Conservation (phyloP, 1,140 invertebrate genomes). For the Drosophila kanapiae region DNA sequence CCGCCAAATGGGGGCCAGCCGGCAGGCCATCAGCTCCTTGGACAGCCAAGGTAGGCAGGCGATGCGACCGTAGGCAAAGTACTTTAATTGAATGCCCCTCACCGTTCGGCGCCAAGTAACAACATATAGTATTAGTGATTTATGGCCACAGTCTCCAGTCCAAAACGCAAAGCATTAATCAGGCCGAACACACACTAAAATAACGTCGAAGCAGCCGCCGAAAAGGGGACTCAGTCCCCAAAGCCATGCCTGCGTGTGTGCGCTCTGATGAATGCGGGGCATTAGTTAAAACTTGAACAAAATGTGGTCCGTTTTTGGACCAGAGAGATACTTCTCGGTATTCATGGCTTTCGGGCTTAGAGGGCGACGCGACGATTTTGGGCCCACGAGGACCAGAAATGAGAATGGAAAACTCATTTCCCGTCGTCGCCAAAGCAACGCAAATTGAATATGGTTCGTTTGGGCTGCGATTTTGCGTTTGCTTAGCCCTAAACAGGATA, state of each 20-base stretch:
- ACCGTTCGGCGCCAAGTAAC: conserved; percentile 15
- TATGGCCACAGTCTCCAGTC: conserved; percentile 24
- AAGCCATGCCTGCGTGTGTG: background rate
- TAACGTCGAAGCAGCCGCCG: background rate
- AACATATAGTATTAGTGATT: conserved; percentile 42
- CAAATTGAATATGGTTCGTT: conserved; percentile 53
- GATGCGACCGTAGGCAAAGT: background rate
- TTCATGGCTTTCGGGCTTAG: conserved; percentile 14
- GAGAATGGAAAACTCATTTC: conserved; percentile 64
- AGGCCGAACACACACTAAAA: conserved; percentile 26
- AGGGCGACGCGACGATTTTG: conserved; percentile 3
- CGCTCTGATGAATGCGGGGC: conserved; percentile 31
- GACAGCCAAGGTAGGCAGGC: conserved; percentile 4
- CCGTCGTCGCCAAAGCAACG: conserved; percentile 34
- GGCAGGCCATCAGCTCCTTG: background rate
- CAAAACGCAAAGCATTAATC: conserved; percentile 49
- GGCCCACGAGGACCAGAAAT: conserved; percentile 12
- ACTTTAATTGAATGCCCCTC: conserved; percentile 54
- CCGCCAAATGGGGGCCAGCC: background rate
- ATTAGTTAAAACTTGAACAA: conserved; percentile 62
- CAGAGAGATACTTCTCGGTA: conserved; percentile 20
- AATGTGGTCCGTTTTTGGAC: conserved; percentile 24
- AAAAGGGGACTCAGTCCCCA: conserved; percentile 11
- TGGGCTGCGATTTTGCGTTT: conserved; percentile 38
- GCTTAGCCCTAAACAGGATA: conserved; percentile 66